Evolutionary conservation across 2,113 vertebrate species (phyloP).

Genomic region (Ptilorrhoa leucosticta): DNA sequence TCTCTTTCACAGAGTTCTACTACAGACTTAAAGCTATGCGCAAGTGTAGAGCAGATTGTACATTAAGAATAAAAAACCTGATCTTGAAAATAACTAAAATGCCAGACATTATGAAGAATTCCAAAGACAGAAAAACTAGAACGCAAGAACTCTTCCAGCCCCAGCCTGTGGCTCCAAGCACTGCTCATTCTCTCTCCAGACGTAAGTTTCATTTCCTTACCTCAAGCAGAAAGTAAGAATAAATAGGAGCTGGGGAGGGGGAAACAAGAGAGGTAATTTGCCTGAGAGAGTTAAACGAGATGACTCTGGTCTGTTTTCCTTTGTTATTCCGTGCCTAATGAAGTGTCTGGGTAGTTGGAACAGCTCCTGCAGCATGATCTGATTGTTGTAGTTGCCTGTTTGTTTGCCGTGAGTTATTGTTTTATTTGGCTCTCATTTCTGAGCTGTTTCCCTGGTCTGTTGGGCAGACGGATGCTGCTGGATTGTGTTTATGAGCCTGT

Average conservation of each 20-base stretch:
- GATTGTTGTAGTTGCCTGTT: slow-evolving; percentile 48
- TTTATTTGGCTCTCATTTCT: slow-evolving; percentile 61
- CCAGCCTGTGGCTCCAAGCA: neutral
- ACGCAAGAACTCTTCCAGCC: neutral
- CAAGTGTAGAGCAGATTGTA: neutral
- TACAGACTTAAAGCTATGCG: neutral
- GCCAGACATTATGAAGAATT: neutral
- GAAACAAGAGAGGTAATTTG: neutral
- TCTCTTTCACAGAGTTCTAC: neutral
- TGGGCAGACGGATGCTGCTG: slow-evolving; percentile 57
- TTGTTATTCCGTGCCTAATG: slow-evolving; percentile 53
- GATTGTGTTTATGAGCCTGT: slow-evolving; percentile 50
- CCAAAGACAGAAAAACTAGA: neutral
- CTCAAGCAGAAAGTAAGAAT: neutral
- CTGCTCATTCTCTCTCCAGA: neutral
- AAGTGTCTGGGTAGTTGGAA: slow-evolving; percentile 49
- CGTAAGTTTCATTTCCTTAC: neutral
- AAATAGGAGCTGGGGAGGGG: neutral
- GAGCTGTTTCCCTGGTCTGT: slow-evolving; percentile 48
- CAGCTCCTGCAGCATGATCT: slow-evolving; percentile 38
- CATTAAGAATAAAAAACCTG: neutral
- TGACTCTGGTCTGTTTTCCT: slow-evolving; percentile 24
- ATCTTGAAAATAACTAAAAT: neutral
- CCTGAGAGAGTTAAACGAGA: slow-evolving; percentile 20
- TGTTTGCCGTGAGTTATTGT: slow-evolving; percentile 57